Evolutionary conservation across 2,113 vertebrate genomes (phyloP).

Genomic region (Pampusana beccarii): DNA sequence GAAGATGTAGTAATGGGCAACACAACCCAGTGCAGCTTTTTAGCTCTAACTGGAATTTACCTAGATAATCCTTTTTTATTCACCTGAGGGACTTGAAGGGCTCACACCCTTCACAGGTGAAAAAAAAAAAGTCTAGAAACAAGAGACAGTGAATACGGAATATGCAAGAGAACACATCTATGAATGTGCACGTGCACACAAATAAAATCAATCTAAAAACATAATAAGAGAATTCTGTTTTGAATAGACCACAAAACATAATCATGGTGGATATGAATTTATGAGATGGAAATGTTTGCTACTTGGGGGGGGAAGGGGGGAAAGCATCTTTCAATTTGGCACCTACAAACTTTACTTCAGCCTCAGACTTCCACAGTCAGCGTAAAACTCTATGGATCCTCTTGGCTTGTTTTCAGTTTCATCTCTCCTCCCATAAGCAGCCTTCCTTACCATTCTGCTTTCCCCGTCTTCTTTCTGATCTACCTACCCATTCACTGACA

Average conservation of each 20-base stretch:
- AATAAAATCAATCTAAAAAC: neutral
- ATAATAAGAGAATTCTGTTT: neutral
- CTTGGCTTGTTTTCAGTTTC: neutral
- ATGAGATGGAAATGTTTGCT: neutral
- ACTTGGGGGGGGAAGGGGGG: neutral
- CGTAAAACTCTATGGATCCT: rapidly evolving
- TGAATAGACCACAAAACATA: neutral
- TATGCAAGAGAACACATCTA: neutral
- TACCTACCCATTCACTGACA: neutral
- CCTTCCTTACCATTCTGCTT: neutral
- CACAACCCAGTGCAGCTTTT: neutral
- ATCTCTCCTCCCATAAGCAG: neutral
- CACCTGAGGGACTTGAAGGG: neutral
- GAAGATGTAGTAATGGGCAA: neutral
- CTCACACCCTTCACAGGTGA: neutral
- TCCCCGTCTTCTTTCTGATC: neutral
- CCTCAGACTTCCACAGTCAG: neutral
- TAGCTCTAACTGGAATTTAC: neutral
- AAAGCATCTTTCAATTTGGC: neutral
- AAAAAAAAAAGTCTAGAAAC: neutral
- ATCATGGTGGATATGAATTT: neutral
- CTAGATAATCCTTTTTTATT: neutral
- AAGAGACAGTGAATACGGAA: neutral
- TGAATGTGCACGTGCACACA: rapidly evolving
- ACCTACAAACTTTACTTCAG: neutral